Percentiles rank a stretch among this genome's conserved stretches.
These are phyloP conservation scores for Poecilus cupreus DNA, from an alignment of 2,888 invertebrate species.

Conservation along the genomic window DNA sequence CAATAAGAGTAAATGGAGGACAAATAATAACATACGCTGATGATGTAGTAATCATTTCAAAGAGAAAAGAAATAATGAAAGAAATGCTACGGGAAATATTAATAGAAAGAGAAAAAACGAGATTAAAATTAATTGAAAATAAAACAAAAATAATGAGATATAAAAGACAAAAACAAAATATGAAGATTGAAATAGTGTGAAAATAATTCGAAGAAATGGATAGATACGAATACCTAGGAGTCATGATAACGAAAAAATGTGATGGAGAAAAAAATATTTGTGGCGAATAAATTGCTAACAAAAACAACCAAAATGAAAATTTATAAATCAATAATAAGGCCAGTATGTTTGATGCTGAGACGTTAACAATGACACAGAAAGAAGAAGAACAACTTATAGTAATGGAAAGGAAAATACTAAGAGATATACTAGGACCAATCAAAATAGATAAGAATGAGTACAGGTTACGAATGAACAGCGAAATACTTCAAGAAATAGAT, in stretches of 20 bases:
- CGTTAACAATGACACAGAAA: neutral
- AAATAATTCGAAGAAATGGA: neutral
- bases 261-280: neutral
- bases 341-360: neutral
- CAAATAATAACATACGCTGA: no score
- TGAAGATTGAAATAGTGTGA: neutral
- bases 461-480: no score
- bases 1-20: no score
- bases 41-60: no score
- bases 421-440: conserved; percentile 1
- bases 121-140: no score
- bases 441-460: neutral
- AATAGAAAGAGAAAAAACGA: neutral
- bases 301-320: no score
- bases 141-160: no score
- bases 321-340: no score
- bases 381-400: neutral
- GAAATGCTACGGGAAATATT: neutral
- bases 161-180: neutral
- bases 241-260: no score
- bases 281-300: neutral
- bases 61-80: no score
- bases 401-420: neutral
- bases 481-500: no score
- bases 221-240: neutral